Base-by-base conservation (phyloP, 2,888 invertebrate species). In the Eupithecia subfuscata region DNA sequence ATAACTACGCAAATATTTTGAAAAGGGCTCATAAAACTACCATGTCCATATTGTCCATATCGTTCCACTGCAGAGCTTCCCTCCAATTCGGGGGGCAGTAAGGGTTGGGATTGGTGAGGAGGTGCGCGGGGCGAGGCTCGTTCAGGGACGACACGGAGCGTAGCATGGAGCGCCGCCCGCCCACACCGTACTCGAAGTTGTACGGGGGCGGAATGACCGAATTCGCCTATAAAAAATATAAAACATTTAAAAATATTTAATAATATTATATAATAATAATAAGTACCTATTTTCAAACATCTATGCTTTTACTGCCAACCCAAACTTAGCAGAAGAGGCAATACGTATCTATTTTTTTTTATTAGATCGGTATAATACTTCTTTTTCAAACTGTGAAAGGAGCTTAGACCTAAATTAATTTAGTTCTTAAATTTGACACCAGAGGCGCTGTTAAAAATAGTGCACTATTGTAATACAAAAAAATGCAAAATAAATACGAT, bases 191-290 rank as follows among this genome's bases (percentile, higher is more conserved):
- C 78, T 92, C 92, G 82, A 97, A 97, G 83, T 97, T 96, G 83
- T 98, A 98, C 25, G 98, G 97, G 68, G 98, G 98, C 77, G 98
- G 98, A 84, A 98, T 96, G 88, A 97, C 95, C 75, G 97, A 96
- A 90, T 98, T 98, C 73, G 97, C 97, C 96, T 96, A 11, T 9
- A 40, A 34, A 67, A 40, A 37, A 22, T 18, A 37, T n/a, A 9
- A 37, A 9, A n/a, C 5, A 14, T 9, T 7, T 18, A 18, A 64
- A 30, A 34, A 64, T 16, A 63, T n/a, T n/a, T n/a, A n/a, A n/a
- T n/a, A n/a, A n/a, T n/a, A n/a, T n/a, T n/a, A n/a, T n/a, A n/a
- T 25, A 25, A 63, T 16, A 60, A 6, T 1, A 37, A 56, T 56
- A 12, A 8, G 5, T 11, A 12, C 11, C 22, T 63, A 25, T 63